Conservation (phyloP, 2,113 vertebrate species). For the Crotalus horridus region DNA sequence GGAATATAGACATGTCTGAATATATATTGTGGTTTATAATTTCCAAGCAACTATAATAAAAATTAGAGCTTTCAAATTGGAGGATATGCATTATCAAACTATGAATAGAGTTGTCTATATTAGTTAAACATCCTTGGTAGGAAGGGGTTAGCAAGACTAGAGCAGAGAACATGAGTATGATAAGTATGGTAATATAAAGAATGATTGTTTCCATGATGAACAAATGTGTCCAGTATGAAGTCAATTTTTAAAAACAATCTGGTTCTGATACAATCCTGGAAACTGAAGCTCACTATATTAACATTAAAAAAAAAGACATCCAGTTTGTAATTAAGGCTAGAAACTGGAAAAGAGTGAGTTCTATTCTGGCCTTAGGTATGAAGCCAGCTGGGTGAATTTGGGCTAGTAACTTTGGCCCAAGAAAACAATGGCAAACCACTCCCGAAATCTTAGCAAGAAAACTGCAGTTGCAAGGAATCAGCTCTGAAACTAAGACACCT, state of each 20-base stretch:
- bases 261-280: not conserved
- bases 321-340: not conserved
- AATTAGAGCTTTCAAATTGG: not conserved
- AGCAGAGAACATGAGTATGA: not conserved
- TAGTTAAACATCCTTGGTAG: not conserved
- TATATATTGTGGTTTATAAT: not conserved
- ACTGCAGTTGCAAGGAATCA: not conserved
- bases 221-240: not conserved
- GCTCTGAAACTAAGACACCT: not conserved
- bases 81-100: not conserved
- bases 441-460: not conserved
- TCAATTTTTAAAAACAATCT: not conserved
- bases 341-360: not conserved
- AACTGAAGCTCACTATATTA: not conserved
- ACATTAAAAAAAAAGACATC: not conserved
- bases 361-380: not conserved
- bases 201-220: not conserved
- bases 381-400: not conserved
- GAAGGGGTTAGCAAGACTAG: not conserved
- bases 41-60: not conserved
- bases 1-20: not conserved
- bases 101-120: not conserved
- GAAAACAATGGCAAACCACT: not conserved
- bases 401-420: not conserved
- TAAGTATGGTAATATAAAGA: not conserved